Evolutionary conservation across 2,113 vertebrate species (phyloP).

Genomic region (Dendrocopos noguchii): DNA sequence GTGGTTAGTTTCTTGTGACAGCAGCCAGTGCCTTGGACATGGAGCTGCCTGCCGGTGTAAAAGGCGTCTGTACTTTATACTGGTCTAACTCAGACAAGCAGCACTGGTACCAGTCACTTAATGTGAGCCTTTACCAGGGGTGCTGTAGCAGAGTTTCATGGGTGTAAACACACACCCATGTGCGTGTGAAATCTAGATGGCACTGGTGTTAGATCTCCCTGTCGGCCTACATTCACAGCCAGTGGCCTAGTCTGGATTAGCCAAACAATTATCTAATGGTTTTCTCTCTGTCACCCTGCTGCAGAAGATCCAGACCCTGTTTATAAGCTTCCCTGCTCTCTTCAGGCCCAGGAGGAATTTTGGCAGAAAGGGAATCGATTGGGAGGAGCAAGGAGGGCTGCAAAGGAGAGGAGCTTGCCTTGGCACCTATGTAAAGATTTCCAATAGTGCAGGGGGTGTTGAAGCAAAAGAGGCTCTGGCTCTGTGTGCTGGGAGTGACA

Average conservation of each 20-base stretch:
- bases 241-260: not conserved
- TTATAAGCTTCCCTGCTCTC: not conserved
- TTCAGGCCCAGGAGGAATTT: not conserved
- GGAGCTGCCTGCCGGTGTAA: fast-evolving
- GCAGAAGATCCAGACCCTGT: not conserved
- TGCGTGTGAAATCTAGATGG: fast-evolving
- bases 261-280: not conserved
- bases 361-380: not conserved
- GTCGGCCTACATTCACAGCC: not conserved
- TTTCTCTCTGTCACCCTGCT: not conserved
- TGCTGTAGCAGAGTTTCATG: not conserved
- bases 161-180: not conserved
- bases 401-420: not conserved
- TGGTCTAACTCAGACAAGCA: not conserved
- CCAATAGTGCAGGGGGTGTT: fast-evolving
- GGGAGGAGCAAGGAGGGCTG: not conserved
- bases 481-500: not conserved
- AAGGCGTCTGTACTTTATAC: fast-evolving
- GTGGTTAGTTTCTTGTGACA: not conserved
- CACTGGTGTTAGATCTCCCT: not conserved
- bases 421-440: not conserved
- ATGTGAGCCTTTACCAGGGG: fast-evolving
- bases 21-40: fast-evolving
- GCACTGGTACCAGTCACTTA: not conserved
- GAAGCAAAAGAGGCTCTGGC: not conserved